These are phyloP conservation scores for Solen grandis DNA, from an alignment of 1,140 invertebrate genomes.

Conservation along the genomic window DNA sequence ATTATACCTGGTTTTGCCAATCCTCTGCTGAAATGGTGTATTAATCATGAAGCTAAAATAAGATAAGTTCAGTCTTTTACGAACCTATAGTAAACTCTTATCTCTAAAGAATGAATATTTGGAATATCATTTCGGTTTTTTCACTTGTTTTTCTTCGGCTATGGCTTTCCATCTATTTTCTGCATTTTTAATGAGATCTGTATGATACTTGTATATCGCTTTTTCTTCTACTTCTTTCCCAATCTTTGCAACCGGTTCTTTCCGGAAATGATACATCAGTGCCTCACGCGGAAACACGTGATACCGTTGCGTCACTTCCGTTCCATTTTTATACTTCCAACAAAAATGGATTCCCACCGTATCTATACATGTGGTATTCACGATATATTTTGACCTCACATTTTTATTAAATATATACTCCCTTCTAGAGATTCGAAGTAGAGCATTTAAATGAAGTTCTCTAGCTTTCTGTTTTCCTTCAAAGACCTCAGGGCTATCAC, in stretches of 20 bases:
- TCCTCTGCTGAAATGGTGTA: no score
- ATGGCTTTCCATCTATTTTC: conserved; percentile 26
- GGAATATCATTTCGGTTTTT: no score
- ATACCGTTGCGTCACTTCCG: conserved; percentile 16
- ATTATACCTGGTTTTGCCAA: no score
- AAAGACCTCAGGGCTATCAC: conserved; percentile 25
- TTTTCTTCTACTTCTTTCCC: conserved; percentile 39
- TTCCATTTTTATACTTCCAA: conserved; percentile 28
- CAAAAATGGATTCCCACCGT: conserved; percentile 30
- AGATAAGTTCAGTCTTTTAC: no score
- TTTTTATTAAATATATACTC: conserved; percentile 31
- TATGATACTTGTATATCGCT: conserved; percentile 29
- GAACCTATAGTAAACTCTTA: no score
- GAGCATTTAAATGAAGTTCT: conserved; percentile 5
- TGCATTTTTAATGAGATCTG: conserved; percentile 10
- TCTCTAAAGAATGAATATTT: no score
- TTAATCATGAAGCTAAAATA: no score
- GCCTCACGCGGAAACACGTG: conserved; percentile 24
- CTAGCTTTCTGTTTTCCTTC: conserved; percentile 33
- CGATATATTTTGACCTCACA: conserved; percentile 19
- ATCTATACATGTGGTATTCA: conserved; percentile 28
- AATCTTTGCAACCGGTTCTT: conserved; percentile 27
- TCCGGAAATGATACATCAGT: conserved; percentile 18
- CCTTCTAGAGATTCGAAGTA: conserved; percentile 9
- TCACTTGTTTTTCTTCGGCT: neutral